phyloP scores from a whole-genome alignment of 1,140 invertebrate species.

The Cyclargus thomasi region DNA sequence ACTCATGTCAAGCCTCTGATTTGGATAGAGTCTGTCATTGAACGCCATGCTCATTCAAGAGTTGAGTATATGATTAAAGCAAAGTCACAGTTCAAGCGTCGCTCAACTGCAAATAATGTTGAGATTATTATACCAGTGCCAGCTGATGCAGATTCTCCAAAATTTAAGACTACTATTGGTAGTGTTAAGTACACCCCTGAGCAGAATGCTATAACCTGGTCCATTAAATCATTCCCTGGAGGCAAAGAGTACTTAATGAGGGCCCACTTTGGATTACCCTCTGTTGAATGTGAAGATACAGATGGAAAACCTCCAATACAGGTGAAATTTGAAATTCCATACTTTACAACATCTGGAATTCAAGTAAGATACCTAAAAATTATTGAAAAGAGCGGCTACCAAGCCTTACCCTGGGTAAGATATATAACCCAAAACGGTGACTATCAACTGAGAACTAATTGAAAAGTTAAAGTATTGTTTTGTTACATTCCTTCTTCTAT shows the following conservation, averaged over 20 bases:
- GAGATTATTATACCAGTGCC: slow-evolving; percentile 99
- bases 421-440: slow-evolving; percentile 99
- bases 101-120: slow-evolving; percentile 99
- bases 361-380: slow-evolving; percentile 99
- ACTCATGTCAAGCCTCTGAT: slow-evolving; percentile 99
- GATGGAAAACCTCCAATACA: slow-evolving; percentile 99
- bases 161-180: slow-evolving; percentile 99
- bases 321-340: slow-evolving; percentile 99
- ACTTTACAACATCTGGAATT: slow-evolving; percentile 99
- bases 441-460: slow-evolving; percentile 97
- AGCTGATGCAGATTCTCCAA: slow-evolving; percentile 97
- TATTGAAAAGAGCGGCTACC: slow-evolving; percentile 99
- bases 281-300: slow-evolving; percentile 94
- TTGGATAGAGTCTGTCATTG: slow-evolving; percentile 99
- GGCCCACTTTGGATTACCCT: slow-evolving; percentile 99
- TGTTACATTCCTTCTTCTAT: slow-evolving; percentile 48
- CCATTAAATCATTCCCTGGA: slow-evolving; percentile 99
- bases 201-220: slow-evolving; percentile 98
- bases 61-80: slow-evolving; percentile 99
- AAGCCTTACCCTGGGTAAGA: slow-evolving; percentile 98
- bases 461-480: slow-evolving; percentile 37
- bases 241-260: slow-evolving; percentile 99
- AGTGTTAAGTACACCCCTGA: slow-evolving; percentile 98
- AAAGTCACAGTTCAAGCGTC: slow-evolving; percentile 98
- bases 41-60: slow-evolving; percentile 97